Conservation (phyloP, 2,888 invertebrate species). For the Pyralis farinalis region DNA sequence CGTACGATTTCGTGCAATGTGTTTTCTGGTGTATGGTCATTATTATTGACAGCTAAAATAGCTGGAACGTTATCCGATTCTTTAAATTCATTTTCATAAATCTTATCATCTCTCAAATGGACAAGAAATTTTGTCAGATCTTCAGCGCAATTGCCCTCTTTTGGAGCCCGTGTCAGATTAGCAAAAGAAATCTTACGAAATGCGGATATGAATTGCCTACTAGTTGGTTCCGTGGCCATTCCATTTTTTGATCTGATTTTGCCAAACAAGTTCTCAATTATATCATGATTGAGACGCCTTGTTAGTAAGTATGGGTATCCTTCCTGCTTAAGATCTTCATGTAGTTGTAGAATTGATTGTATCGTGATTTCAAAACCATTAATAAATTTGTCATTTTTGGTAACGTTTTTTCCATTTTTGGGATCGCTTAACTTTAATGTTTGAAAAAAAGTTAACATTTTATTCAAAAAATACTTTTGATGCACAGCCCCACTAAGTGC, state of each 20-base stretch:
- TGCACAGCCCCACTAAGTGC: neutral
- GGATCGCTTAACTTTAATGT: neutral
- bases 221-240: slow-evolving; percentile 1
- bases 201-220: slow-evolving; percentile 8
- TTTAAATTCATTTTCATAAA: slow-evolving; percentile 4
- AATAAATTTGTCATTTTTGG: slow-evolving; percentile 5
- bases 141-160: slow-evolving; percentile 14
- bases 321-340: slow-evolving; percentile 6
- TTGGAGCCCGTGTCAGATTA: slow-evolving; percentile 13
- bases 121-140: slow-evolving; percentile 14
- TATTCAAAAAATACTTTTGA: neutral
- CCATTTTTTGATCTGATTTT: slow-evolving; percentile 8
- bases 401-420: slow-evolving; percentile 1
- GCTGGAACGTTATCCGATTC: slow-evolving; percentile 7
- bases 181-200: slow-evolving; percentile 8
- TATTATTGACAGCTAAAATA: neutral
- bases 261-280: slow-evolving; percentile 7
- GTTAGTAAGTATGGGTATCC: slow-evolving; percentile 5
- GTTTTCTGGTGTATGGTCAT: slow-evolving; percentile 7
- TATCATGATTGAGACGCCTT: slow-evolving; percentile 8
- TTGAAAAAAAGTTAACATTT: too few relatives aligned
- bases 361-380: slow-evolving; percentile 11
- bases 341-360: slow-evolving; percentile 5
- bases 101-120: neutral
- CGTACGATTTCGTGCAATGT: slow-evolving; percentile 6